Base-by-base conservation (phyloP, 2,888 invertebrate species). In the Zonitis immaculata region DNA sequence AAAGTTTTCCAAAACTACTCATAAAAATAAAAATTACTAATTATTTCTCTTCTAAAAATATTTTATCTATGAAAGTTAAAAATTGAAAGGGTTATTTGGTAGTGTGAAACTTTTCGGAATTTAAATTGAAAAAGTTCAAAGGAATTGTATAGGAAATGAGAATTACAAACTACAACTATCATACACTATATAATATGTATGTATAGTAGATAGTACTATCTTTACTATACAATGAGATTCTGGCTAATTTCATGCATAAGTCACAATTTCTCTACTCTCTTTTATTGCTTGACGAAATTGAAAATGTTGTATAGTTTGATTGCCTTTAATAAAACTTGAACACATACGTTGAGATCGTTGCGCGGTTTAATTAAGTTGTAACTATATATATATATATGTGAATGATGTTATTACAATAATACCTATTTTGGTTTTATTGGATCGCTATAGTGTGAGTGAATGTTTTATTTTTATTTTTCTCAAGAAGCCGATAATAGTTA, bases 281-380 rank as follows among this genome's bases (percentile, higher is more conserved):
- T 69, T 69, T 66, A 69, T 64, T 61, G 62, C 64, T 55, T 62
- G 67, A 64, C 64, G 67, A 71, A 72, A 71, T 72, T 71, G 69
- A 69, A 69, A 69, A 69, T 64, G 69, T 66, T 69, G 70, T 35
- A 35, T 71, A 70, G 70, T 72, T 71, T 71, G 71, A 72, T 72
- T 71, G 67, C 66, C 66, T 67, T 65, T 66, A 68, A 71, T 71
- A 71, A 72, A 70, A 72, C 65, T 70, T 68, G 69, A 70, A 69
- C 64, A 66, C 64, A 66, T 61, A 57, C 56, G 44, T 27, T 22
- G 55, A 61, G 62, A 64, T 65, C 65, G 64, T 65, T 62, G 52
- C 61, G 67, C 64, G 71, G 67, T 68, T 72, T 71, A 72, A 72
- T 72, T 71, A 69, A 71, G 70, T 68, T 66, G 68, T 67, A 67